Percentiles rank a stretch among this genome's conserved stretches.
These are phyloP conservation scores for Perithous albicinctus DNA, from an alignment of 2,888 invertebrate genomes.

Conservation along the genomic window DNA sequence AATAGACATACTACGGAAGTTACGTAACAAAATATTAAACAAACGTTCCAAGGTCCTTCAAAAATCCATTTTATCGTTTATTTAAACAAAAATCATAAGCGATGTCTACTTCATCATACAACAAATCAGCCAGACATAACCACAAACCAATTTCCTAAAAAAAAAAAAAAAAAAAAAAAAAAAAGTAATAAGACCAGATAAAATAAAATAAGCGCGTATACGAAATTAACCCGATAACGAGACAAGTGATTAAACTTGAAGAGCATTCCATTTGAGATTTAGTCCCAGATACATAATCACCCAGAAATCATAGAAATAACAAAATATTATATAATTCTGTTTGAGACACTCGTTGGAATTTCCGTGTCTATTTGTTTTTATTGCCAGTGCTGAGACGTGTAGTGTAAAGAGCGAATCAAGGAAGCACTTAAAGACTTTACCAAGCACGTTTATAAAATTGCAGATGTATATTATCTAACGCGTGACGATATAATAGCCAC, in stretches of 20 bases:
- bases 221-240: not conserved
- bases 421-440: slow-evolving; percentile 39
- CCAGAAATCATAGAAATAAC: not conserved
- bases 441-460: slow-evolving; percentile 35
- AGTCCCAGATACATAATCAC: not conserved
- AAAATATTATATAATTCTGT: slow-evolving; percentile 14
- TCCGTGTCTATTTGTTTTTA: slow-evolving; percentile 23
- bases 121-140: not conserved
- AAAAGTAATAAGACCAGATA: too few species aligned
- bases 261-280: not conserved
- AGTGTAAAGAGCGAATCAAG: slow-evolving; percentile 28
- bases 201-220: too few species aligned
- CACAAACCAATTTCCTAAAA: not conserved
- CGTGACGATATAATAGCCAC: slow-evolving; percentile 12
- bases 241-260: not conserved
- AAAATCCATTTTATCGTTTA: too few species aligned
- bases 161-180: too few species aligned
- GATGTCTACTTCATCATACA: not conserved
- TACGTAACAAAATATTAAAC: too few species aligned
- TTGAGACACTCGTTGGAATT: slow-evolving; percentile 23
- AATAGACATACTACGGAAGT: too few species aligned
- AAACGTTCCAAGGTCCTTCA: too few species aligned
- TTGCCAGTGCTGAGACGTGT: not conserved
- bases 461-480: slow-evolving; percentile 50
- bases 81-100: too few species aligned